Conservation (phyloP, 1,140 invertebrate species). For the Harpegnathos saltator region DNA sequence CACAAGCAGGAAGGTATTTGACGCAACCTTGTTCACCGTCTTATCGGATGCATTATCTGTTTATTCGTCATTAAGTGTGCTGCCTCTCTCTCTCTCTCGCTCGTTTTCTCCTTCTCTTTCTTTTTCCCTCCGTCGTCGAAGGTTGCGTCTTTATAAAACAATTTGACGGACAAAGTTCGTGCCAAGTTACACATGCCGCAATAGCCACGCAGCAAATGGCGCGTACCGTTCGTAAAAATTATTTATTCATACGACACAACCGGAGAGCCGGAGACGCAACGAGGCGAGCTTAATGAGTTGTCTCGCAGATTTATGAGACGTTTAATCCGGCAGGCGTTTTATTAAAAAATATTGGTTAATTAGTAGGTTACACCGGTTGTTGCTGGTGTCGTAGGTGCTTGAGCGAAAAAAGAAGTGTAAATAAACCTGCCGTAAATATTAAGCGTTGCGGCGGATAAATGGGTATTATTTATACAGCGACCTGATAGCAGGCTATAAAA, state of each 20-base stretch:
- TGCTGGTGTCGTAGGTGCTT: conserved; percentile 48
- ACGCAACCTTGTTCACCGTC: conserved; percentile 26
- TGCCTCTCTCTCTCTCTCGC: not conserved
- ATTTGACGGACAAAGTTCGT: conserved; percentile 20
- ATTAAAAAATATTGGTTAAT: conserved; percentile 58
- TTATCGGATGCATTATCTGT: conserved; percentile 16
- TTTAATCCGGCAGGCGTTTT: conserved; percentile 24
- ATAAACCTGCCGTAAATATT: conserved; percentile 60
- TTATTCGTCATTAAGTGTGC: not conserved
- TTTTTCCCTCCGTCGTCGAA: not conserved
- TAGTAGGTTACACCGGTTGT: conserved; percentile 46
- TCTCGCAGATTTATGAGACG: not conserved
- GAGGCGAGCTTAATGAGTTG: not conserved
- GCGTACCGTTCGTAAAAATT: not conserved
- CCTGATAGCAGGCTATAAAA: conserved; percentile 56
- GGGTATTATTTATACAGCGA: conserved; percentile 58
- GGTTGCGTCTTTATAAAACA: conserved; percentile 1
- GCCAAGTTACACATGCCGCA: not conserved
- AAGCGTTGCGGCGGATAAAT: conserved; percentile 57
- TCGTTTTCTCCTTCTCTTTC: not conserved
- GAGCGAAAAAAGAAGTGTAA: conserved; percentile 51
- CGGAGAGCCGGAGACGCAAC: not conserved
- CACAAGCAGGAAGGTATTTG: conserved; percentile 5
- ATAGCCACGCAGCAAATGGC: conserved; percentile 10
- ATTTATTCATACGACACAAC: not conserved